Evolutionary conservation across 1,140 invertebrate species (phyloP), one percentile per base, ranked within the genome.

Genomic region (Anagrus nilaparvatae): DNA sequence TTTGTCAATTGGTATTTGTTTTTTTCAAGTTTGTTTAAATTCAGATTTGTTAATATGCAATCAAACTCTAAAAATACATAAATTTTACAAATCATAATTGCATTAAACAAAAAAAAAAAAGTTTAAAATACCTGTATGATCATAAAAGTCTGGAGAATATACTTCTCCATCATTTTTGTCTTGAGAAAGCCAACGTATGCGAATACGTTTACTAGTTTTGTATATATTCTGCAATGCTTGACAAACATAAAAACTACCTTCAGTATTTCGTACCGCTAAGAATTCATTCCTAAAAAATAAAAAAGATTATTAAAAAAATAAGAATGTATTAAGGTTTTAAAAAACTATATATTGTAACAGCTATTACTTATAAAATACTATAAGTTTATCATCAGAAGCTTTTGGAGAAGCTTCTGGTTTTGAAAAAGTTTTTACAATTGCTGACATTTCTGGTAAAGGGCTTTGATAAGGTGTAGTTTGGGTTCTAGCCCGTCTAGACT

Each of bases 161-260:
- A 83, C 76, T 60, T 86, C 77, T 3, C 79, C 77, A 10, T 70
- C 64, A 21, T 68, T 61, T 59, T 78, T 78, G 44, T 82, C 79
- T 66, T 83, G 81, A 4, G 84, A 86, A 23, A 92, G 65, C 90
- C 90, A 94, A 53, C 87, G 78, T 55, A 94, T 92, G 54, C 81
- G 81, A 55, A 93, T 89, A 58, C 81, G 81, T 40, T 78, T 73
- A 40, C 79, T 81, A 12, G 78, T 78, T 60, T 83, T 85, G 61
- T 87, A 91, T 39, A 95, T 84, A 69, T 93, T 92, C 70, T 93
- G 88, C 64, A 84, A 78, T 4, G 87, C 78, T 66, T 91, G 87
- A 61, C 90, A 95, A 28, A 95, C 75, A 60, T 87, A 95, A 66
- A 93, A 93, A 31, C 84, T 79, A 30, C 84, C 86, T 67, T 87